These are phyloP conservation scores for Blomia tropicalis DNA, from an alignment of 2,888 invertebrate species.

Conservation along the genomic window DNA sequence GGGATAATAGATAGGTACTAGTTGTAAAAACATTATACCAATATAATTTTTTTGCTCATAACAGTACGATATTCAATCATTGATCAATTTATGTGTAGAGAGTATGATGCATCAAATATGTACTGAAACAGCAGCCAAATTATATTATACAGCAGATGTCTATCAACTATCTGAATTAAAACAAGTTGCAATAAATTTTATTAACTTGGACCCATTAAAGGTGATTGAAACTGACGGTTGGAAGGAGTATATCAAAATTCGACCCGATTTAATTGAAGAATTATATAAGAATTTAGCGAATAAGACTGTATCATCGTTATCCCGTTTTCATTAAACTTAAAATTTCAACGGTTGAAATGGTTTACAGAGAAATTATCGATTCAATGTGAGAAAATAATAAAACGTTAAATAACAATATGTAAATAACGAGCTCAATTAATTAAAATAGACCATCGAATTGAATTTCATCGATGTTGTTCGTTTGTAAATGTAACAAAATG, in stretches of 20 bases:
- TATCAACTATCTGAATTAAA: not conserved
- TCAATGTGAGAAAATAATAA: too few relatives aligned
- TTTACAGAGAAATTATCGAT: too few relatives aligned
- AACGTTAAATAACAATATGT: too few relatives aligned
- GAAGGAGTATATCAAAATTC: not conserved
- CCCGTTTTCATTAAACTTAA: not conserved
- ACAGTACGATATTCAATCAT: slow-evolving; percentile 9
- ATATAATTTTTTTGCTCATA: not conserved
- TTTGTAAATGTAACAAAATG: too few relatives aligned
- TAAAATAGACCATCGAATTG: too few relatives aligned
- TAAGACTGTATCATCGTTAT: not conserved
- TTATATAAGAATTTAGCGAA: not conserved
- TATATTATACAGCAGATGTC: not conserved
- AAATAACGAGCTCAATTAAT: too few relatives aligned
- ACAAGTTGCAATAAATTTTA: not conserved
- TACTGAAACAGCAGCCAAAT: not conserved
- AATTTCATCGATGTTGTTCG: too few relatives aligned
- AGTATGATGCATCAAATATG: not conserved
- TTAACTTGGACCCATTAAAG: not conserved
- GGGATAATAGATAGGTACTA: too few relatives aligned
- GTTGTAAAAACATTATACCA: too few relatives aligned
- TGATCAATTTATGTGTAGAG: not conserved
- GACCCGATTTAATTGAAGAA: not conserved
- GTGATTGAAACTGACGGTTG: slow-evolving; percentile 1
- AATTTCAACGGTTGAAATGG: too few relatives aligned